Percentiles rank a stretch among this genome's conserved stretches.
phyloP scores from a whole-genome alignment of 1,140 invertebrate genomes.

The Caenorhabditis remanei region DNA sequence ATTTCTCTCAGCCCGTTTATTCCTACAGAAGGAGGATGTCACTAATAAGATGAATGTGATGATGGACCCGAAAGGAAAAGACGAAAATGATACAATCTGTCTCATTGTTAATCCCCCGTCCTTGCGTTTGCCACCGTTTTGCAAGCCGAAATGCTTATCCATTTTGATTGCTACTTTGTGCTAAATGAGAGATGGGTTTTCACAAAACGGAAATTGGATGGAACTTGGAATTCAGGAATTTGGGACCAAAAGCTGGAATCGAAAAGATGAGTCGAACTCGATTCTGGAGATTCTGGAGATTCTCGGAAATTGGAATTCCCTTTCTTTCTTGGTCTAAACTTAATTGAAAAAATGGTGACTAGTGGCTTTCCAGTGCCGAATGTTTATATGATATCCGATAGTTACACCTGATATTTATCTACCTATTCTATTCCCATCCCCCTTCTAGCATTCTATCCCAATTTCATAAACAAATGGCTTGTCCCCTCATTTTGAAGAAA shows the following conservation, averaged over 20 bases:
- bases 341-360: too few species aligned
- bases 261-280: background rate
- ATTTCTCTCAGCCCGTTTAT: too few species aligned
- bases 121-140: background rate
- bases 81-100: conserved; percentile 39
- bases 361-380: too few species aligned
- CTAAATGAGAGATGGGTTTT: background rate
- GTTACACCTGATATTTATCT: conserved; percentile 20
- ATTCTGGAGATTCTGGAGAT: too few species aligned
- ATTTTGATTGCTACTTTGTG: background rate
- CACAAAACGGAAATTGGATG: background rate
- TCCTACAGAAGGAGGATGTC: background rate
- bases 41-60: conserved; percentile 47
- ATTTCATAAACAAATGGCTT: conserved; percentile 34
- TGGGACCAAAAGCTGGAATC: background rate
- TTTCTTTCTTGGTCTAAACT: too few species aligned
- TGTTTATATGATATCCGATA: conserved; percentile 47
- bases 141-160: background rate
- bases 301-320: background rate
- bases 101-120: conserved; percentile 25
- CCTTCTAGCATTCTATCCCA: background rate
- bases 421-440: too few species aligned
- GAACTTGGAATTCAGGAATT: background rate
- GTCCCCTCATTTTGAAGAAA: background rate
- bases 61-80: background rate